Evolutionary conservation across 2,888 invertebrate species (phyloP).

Genomic region (Mesoligia furuncula): DNA sequence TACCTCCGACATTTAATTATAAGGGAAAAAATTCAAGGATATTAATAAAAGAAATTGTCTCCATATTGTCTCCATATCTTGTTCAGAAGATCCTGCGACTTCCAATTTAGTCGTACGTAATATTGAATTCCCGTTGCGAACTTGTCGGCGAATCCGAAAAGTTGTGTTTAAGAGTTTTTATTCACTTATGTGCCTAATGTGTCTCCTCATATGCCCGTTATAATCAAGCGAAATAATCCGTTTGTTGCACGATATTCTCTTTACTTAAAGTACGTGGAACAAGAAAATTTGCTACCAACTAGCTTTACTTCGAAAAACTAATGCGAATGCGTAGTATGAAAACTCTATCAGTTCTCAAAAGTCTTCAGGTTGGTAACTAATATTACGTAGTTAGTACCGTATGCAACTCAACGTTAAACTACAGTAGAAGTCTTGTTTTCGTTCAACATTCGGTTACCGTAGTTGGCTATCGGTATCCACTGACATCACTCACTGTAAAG

Average conservation of each 20-base stretch:
- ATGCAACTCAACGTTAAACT: conserved; percentile 23
- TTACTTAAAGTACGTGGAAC: not conserved
- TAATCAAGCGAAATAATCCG: conserved; percentile 18
- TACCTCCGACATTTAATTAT: conserved; percentile 29
- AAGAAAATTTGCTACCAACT: not conserved
- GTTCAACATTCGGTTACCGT: conserved; percentile 26
- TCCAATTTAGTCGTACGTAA: conserved; percentile 52
- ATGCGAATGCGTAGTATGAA: conserved; percentile 9
- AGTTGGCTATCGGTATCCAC: conserved; percentile 43
- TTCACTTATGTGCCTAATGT: conserved; percentile 41
- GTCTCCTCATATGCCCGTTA: conserved; percentile 5
- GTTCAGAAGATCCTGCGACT: conserved; percentile 39
- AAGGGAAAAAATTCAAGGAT: conserved; percentile 13
- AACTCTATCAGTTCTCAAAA: conserved; percentile 30
- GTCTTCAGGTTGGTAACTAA: conserved; percentile 16
- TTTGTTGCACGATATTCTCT: conserved; percentile 24
- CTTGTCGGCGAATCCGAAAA: conserved; percentile 70
- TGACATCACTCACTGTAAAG: conserved; percentile 69
- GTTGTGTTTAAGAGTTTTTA: conserved; percentile 66
- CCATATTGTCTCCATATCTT: conserved; percentile 62
- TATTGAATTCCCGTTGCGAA: conserved; percentile 57
- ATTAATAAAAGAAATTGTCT: conserved; percentile 31
- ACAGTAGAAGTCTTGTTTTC: conserved; percentile 20
- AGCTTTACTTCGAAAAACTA: conserved; percentile 23
- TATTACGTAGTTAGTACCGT: conserved; percentile 2